phyloP scores from a whole-genome alignment of 2,797 vertebrate species.

The Cyclopterus lumpus region DNA sequence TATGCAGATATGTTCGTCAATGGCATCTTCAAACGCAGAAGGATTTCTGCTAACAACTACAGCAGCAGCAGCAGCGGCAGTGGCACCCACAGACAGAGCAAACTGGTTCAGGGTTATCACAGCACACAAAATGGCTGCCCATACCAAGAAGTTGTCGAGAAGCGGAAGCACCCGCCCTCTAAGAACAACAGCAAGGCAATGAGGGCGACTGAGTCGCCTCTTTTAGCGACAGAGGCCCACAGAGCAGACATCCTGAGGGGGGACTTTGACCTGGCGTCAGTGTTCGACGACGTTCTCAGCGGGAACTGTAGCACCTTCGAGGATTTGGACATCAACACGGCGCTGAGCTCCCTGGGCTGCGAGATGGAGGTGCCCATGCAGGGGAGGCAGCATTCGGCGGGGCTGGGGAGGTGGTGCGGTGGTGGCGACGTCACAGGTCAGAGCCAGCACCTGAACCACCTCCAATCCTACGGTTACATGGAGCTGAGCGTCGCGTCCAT shows the following conservation, averaged over 20 bases:
- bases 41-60: constrained; percentile 86
- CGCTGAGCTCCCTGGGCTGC: constrained; percentile 86
- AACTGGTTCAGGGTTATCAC: constrained; percentile 70
- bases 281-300: constrained; percentile 86
- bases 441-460: constrained; percentile 67
- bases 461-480: constrained; percentile 79
- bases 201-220: constrained; percentile 79
- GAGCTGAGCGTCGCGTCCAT: constrained; percentile 70
- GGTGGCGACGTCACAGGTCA: constrained; percentile 62
- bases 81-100: constrained; percentile 75
- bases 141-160: constrained; percentile 70
- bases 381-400: constrained; percentile 71
- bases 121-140: constrained; percentile 66
- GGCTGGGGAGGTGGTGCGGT: constrained; percentile 78
- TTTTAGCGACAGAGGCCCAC: constrained; percentile 80
- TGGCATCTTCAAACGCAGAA: constrained; percentile 87
- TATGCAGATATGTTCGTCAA: constrained; percentile 90
- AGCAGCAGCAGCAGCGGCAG: constrained; percentile 29
- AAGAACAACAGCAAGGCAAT: constrained; percentile 72
- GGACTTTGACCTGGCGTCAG: constrained; percentile 86
- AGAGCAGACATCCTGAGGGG: constrained; percentile 80
- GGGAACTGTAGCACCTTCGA: constrained; percentile 88
- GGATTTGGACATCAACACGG: constrained; percentile 89
- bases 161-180: constrained; percentile 73
- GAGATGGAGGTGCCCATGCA: constrained; percentile 83